A percentile compares a stretch with the other conserved stretches of the same genome.
phyloP scores from a whole-genome alignment of 2,888 invertebrate species.

The Cerastis leucographa region DNA sequence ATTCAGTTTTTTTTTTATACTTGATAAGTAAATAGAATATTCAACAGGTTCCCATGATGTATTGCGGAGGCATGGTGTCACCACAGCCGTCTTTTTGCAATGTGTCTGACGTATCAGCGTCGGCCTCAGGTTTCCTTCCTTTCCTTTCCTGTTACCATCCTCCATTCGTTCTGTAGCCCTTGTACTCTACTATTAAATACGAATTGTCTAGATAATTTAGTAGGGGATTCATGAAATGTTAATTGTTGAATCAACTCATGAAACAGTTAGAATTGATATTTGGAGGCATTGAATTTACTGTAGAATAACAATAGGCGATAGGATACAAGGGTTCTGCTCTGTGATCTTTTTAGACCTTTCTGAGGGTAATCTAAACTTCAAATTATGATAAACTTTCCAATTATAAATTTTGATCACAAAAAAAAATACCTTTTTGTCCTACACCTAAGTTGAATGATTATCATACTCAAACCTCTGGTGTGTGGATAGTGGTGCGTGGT shows the following conservation, averaged over 20 bases:
- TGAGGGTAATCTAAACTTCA: background rate
- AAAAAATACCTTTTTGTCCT: slow-evolving; percentile 50
- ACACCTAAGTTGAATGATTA: slow-evolving; percentile 46
- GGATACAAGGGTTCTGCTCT: slow-evolving; percentile 47
- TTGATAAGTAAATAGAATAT: slow-evolving; percentile 40
- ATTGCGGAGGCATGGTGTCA: slow-evolving; percentile 87
- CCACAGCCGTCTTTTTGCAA: slow-evolving; percentile 88
- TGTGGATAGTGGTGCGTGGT: slow-evolving; percentile 86
- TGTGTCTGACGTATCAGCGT: slow-evolving; percentile 86
- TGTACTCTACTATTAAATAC: slow-evolving; percentile 38
- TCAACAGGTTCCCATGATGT: slow-evolving; percentile 87
- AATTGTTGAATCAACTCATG: slow-evolving; percentile 38
- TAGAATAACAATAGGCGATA: slow-evolving; percentile 43
- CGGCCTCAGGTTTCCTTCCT: slow-evolving; percentile 82
- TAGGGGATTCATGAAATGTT: slow-evolving; percentile 21
- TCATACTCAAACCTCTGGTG: slow-evolving; percentile 62
- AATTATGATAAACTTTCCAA: background rate
- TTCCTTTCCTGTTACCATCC: slow-evolving; percentile 41
- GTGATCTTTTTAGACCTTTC: slow-evolving; percentile 34
- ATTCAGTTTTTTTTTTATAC: background rate
- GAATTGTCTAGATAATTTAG: slow-evolving; percentile 14
- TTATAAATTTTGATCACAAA: slow-evolving; percentile 30
- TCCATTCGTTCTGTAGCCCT: slow-evolving; percentile 52
- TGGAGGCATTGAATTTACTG: slow-evolving; percentile 65
- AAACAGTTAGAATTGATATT: slow-evolving; percentile 65